Percentiles rank a stretch among this genome's conserved stretches.
These are phyloP conservation scores for Erebia ligea DNA, from an alignment of 2,888 invertebrate species.

Conservation along the genomic window DNA sequence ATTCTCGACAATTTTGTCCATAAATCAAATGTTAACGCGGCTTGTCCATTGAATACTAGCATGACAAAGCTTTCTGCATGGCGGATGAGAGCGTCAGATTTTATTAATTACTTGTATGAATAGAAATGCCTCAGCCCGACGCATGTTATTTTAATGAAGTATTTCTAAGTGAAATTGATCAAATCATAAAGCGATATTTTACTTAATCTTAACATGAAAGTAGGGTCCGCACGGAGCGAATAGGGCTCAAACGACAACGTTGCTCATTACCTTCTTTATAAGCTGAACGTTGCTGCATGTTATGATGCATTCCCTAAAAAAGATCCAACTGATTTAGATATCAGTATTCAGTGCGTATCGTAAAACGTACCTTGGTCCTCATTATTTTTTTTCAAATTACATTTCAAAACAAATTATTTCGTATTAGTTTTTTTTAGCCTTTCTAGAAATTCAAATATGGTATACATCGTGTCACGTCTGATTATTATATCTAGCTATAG, in stretches of 20 bases:
- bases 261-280: constrained; percentile 52
- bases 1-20: constrained; percentile 7
- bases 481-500: background rate
- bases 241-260: constrained; percentile 44
- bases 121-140: constrained; percentile 81
- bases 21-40: constrained; percentile 39
- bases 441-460: constrained; percentile 4
- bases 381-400: constrained; percentile 9
- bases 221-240: constrained; percentile 24
- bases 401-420: constrained; percentile 14
- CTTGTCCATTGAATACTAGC: constrained; percentile 68
- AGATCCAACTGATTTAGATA: constrained; percentile 59
- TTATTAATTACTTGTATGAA: constrained; percentile 70
- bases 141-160: constrained; percentile 74
- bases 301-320: constrained; percentile 64
- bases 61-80: constrained; percentile 82
- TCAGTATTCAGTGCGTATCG: constrained; percentile 66
- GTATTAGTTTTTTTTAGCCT: constrained; percentile 23
- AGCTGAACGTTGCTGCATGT: constrained; percentile 78
- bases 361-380: constrained; percentile 35
- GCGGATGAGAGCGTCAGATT: constrained; percentile 77
- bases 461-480: constrained; percentile 2
- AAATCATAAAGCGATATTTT: constrained; percentile 40
- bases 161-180: constrained; percentile 57
- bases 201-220: constrained; percentile 25